These are phyloP conservation scores for Thera britannica DNA, from an alignment of 2,888 invertebrate species.

Conservation along the genomic window DNA sequence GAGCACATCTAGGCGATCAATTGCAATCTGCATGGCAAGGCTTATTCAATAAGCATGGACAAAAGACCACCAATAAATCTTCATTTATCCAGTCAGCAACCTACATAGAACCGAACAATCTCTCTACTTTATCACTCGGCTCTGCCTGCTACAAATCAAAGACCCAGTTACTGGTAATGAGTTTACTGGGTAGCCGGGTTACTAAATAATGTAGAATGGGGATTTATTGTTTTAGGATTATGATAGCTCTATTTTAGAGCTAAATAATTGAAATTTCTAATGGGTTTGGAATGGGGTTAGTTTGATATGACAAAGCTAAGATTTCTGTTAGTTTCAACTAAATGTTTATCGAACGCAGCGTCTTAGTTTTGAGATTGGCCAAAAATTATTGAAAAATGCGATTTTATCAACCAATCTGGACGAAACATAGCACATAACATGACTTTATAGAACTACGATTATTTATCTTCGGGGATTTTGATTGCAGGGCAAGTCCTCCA, in stretches of 20 bases:
- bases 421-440: no score
- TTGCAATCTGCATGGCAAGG: no score
- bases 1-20: no score
- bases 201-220: slow-evolving; percentile 9
- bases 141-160: slow-evolving; percentile 23
- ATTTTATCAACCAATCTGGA: no score
- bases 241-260: slow-evolving; percentile 13
- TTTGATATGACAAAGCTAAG: background rate
- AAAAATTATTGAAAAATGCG: no score
- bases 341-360: no score
- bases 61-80: slow-evolving; percentile 47
- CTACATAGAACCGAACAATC: slow-evolving; percentile 42
- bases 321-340: background rate
- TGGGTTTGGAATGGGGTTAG: slow-evolving; percentile 1
- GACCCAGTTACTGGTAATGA: slow-evolving; percentile 26
- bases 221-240: slow-evolving; percentile 17
- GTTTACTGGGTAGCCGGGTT: slow-evolving; percentile 10
- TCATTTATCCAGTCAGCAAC: slow-evolving; percentile 52
- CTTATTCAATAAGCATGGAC: slow-evolving; percentile 17
- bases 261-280: slow-evolving; percentile 14
- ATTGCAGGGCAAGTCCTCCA: no score
- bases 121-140: slow-evolving; percentile 27
- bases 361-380: no score
- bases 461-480: no score
- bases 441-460: no score